phyloP scores from a whole-genome alignment of 2,113 vertebrate species.

The Clarias magur region DNA sequence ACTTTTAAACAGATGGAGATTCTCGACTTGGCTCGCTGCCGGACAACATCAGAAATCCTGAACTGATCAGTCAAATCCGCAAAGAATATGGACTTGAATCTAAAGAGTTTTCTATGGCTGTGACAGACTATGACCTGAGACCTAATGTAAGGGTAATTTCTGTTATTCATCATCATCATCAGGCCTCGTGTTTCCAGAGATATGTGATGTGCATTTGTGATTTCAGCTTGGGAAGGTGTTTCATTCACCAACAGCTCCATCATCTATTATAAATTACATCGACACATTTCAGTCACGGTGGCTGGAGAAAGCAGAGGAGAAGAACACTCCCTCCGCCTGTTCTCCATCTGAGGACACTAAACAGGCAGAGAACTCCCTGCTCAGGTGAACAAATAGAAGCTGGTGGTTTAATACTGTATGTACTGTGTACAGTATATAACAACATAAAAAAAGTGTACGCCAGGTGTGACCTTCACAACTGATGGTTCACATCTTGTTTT shows the following conservation, averaged over 20 bases:
- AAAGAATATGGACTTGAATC: constrained; percentile 67
- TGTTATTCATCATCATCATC: background rate
- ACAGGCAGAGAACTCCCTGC: constrained; percentile 63
- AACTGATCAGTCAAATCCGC: constrained; percentile 67
- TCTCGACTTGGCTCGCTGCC: constrained; percentile 48
- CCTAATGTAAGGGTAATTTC: constrained; percentile 59
- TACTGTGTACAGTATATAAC: too few species aligned
- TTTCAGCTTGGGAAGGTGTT: constrained; percentile 66
- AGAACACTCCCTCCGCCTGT: constrained; percentile 56
- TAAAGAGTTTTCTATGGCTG: constrained; percentile 72
- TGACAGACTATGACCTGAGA: constrained; percentile 76
- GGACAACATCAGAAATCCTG: constrained; percentile 55
- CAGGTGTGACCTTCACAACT: background rate
- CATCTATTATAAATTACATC: constrained; percentile 66
- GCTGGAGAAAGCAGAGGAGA: constrained; percentile 68
- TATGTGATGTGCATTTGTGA: background rate
- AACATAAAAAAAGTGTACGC: background rate
- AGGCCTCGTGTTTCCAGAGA: background rate
- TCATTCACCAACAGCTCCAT: constrained; percentile 66
- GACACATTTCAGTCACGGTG: constrained; percentile 73
- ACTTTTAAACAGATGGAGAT: constrained; percentile 66
- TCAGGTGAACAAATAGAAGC: constrained; percentile 63
- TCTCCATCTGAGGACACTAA: constrained; percentile 45
- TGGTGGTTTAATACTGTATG: background rate
- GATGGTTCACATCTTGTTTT: background rate